These are phyloP conservation scores for Vulpes lagopus DNA, from an alignment of 2,113 vertebrate species.

Conservation along the genomic window DNA sequence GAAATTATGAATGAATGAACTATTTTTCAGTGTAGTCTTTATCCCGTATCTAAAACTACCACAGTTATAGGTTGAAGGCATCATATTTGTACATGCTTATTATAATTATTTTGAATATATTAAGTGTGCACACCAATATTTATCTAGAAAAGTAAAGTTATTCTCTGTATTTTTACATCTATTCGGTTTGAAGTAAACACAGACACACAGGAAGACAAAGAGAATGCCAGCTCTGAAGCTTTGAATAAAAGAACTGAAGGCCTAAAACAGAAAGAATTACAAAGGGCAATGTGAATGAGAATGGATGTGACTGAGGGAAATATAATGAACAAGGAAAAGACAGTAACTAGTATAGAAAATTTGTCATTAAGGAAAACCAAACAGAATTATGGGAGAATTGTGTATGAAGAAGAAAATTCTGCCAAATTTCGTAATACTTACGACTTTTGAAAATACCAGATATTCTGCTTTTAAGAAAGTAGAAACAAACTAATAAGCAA, in stretches of 20 bases:
- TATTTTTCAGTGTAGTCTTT: background rate
- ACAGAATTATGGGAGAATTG: slow-evolving; percentile 30
- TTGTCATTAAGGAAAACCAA: slow-evolving; percentile 27
- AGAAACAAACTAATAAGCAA: background rate
- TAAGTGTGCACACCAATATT: background rate
- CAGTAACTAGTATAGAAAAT: slow-evolving; percentile 14
- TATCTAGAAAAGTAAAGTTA: slow-evolving; percentile 52
- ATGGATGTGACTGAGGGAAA: slow-evolving; percentile 14
- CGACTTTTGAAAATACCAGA: background rate
- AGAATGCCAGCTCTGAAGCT: slow-evolving; percentile 35
- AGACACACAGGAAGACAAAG: slow-evolving; percentile 63
- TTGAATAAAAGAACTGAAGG: slow-evolving; percentile 66
- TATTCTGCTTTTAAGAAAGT: background rate
- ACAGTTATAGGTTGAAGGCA: slow-evolving; percentile 1
- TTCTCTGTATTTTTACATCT: background rate
- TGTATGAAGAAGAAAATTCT: slow-evolving; percentile 30
- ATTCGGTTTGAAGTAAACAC: slow-evolving; percentile 54
- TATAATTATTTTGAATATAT: slow-evolving; percentile 47
- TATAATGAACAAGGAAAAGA: background rate
- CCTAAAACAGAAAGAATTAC: slow-evolving; percentile 29
- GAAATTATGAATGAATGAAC: slow-evolving; percentile 25
- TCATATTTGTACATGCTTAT: slow-evolving; percentile 13
- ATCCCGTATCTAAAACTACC: background rate
- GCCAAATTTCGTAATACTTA: background rate
- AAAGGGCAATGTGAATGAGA: slow-evolving; percentile 1